Evolutionary conservation across 2,113 vertebrate genomes (phyloP).

Genomic region (Sinocyclocheilus maitianheensis): DNA sequence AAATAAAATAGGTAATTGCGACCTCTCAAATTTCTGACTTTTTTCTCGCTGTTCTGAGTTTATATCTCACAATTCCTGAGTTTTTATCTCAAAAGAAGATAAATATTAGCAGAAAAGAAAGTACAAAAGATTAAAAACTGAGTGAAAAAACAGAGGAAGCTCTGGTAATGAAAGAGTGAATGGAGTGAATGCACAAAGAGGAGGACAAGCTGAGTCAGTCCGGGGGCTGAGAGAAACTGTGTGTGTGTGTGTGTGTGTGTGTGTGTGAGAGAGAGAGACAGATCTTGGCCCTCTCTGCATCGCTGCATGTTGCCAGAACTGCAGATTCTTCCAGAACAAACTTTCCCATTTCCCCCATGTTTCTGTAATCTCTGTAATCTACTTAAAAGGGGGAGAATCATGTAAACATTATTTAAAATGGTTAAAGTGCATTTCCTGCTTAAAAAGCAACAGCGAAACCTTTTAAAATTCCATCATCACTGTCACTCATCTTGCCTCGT

Average conservation of each 20-base stretch:
- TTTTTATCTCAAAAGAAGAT: background rate
- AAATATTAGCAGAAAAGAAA: constrained; percentile 4
- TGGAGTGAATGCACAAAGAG: background rate
- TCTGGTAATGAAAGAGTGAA: background rate
- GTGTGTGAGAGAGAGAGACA: background rate
- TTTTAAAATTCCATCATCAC: constrained; percentile 12
- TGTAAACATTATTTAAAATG: constrained; percentile 2
- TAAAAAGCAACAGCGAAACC: background rate
- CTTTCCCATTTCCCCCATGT: background rate
- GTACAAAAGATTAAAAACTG: background rate
- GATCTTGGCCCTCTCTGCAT: background rate
- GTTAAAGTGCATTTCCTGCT: constrained; percentile 16
- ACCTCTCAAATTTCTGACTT: too few species aligned
- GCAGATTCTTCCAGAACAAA: background rate
- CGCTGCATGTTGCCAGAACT: background rate
- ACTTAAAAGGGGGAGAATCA: constrained; percentile 20
- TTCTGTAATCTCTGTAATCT: background rate
- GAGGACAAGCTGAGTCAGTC: constrained; percentile 1
- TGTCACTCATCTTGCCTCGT: background rate
- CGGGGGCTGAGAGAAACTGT: background rate
- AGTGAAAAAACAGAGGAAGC: background rate
- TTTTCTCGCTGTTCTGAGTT: too few species aligned
- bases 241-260: background rate
- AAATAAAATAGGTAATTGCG: too few species aligned
- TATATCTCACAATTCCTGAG: too few species aligned